Evolutionary conservation across 2,797 vertebrate species (phyloP), one percentile per base, ranked within the genome.

Genomic region (Spheniscus humboldti): DNA sequence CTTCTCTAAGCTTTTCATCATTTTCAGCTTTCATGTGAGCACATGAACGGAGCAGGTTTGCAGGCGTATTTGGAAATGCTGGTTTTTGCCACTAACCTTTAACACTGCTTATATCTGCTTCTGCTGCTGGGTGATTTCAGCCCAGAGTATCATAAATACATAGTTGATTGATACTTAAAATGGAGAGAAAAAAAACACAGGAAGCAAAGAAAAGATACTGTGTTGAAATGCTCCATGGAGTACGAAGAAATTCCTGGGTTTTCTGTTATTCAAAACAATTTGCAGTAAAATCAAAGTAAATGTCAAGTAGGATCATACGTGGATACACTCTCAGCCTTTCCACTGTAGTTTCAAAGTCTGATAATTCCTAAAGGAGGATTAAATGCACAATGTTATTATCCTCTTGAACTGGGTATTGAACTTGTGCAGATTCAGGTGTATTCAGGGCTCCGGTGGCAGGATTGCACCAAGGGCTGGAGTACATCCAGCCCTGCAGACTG

Each of bases 271-370:
- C 92, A 89, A 84, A 96, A 80, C 53, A 91, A 72, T 96, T 95
- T 94, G 89, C 88, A 94, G 68, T 86, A 86, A 96, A 96, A 93
- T 94, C 92, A 95, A 94, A 97, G 94, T 94, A 97, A 97, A 97
- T 96, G 91, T 95, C 95, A 97, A 85, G 78, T 39, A 72, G 88
- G 90, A 94, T 97, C 86, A 84, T 62, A 74, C 77, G 55, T 8
- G 35, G 90, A 89, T 92, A 72, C 5, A 4, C 56, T 90, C 68
- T 80, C 92, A 90, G 90, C 72, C 76, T 97, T 97, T 92, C 62
- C 64, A 55, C 76, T 94, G 77, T 84, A 37, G 72, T 93, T 93
- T 96, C 76, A 71, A 80, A 92, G 80, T 47, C 89, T 92, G 86
- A 37, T 94, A 78, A 94, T 94, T 95, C 95, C 75, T 91, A 52